Evolutionary conservation across 2,113 vertebrate species (phyloP).

Genomic region (Perca fluviatilis): DNA sequence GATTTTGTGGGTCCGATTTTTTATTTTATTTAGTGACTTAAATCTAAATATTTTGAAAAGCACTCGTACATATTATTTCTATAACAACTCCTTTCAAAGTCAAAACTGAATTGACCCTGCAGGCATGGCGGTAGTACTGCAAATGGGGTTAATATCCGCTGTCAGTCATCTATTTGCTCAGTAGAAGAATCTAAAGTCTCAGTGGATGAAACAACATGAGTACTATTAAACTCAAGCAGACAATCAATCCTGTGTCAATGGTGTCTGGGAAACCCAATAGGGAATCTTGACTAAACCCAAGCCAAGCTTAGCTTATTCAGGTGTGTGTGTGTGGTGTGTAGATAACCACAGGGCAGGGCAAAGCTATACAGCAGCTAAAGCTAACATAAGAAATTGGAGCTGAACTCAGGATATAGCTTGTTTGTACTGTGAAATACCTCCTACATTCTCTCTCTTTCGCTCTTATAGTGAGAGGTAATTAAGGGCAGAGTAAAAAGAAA

Average conservation of each 20-base stretch:
- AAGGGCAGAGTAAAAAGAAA: slow-evolving; percentile 21
- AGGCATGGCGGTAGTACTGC: neutral
- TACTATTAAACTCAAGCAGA: slow-evolving; percentile 39
- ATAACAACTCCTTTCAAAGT: neutral
- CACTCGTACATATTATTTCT: neutral
- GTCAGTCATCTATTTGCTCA: slow-evolving; percentile 2
- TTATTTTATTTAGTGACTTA: neutral
- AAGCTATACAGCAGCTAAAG: slow-evolving; percentile 70
- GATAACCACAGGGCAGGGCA: slow-evolving; percentile 67
- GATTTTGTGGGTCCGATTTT: neutral
- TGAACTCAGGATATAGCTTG: slow-evolving; percentile 68
- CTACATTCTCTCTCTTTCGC: slow-evolving; percentile 29
- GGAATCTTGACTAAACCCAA: slow-evolving; percentile 65
- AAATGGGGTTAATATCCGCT: slow-evolving; percentile 20
- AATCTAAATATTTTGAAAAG: slow-evolving; percentile 3
- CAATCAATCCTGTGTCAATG: slow-evolving; percentile 54
- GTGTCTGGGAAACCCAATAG: slow-evolving; percentile 50
- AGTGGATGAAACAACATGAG: slow-evolving; percentile 66
- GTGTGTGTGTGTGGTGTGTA: slow-evolving; percentile 46
- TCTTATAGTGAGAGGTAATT: slow-evolving; percentile 16
- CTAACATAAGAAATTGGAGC: slow-evolving; percentile 63
- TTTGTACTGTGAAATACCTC: slow-evolving; percentile 70
- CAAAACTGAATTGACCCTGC: neutral
- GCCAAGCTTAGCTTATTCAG: slow-evolving; percentile 68
- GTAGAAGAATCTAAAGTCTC: slow-evolving; percentile 24